phyloP scores from a whole-genome alignment of 2,113 vertebrate species.

The Toxostoma redivivum region DNA sequence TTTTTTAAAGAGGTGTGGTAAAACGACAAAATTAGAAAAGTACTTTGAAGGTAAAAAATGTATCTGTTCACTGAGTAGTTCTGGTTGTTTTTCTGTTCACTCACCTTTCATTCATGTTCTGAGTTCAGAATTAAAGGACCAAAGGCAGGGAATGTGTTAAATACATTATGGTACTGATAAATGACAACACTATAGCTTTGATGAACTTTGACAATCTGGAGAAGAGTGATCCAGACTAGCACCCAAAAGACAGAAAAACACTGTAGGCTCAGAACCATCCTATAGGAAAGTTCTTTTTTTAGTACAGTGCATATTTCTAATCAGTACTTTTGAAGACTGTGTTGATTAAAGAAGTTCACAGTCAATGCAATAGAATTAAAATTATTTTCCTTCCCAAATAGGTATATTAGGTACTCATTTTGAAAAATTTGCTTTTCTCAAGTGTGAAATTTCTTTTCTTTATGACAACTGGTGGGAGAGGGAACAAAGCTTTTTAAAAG shows the following conservation, averaged over 20 bases:
- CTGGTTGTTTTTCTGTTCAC: neutral
- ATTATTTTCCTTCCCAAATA: neutral
- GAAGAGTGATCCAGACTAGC: neutral
- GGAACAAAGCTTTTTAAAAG: neutral
- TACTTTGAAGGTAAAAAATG: neutral
- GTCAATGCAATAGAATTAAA: neutral
- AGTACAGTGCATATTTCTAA: neutral
- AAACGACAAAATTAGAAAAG: neutral
- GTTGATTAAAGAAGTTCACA: neutral
- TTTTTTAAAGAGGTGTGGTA: neutral
- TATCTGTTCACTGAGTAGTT: neutral
- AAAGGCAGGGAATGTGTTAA: neutral
- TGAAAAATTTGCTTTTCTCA: neutral
- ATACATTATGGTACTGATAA: neutral
- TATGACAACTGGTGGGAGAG: neutral
- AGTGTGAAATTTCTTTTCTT: neutral
- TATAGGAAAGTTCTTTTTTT: neutral
- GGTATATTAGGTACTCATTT: neutral
- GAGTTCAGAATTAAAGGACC: neutral
- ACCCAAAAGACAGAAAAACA: neutral
- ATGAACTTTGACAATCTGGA: neutral
- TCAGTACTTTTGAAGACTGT: neutral
- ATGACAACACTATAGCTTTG: neutral
- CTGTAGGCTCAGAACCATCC: neutral
- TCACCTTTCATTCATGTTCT: neutral